A percentile compares a stretch with the other conserved stretches of the same genome.
Conservation (phyloP, 2,888 invertebrate species). For the Stramonita haemastoma region DNA sequence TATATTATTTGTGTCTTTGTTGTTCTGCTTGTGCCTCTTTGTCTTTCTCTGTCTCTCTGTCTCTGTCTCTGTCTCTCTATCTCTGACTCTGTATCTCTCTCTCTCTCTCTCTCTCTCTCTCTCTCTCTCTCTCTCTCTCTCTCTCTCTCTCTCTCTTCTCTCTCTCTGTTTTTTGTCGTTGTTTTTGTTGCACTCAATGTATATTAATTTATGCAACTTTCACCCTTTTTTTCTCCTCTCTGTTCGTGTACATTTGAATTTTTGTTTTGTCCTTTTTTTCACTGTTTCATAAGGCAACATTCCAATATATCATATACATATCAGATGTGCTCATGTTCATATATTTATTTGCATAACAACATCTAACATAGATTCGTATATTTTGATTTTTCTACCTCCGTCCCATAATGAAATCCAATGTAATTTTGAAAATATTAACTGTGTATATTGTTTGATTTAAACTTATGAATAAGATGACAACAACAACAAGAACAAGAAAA, state of each 20-base stretch:
- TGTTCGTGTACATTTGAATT: background rate
- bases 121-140: constrained; percentile 22
- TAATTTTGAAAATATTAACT: background rate
- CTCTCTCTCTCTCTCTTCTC: background rate
- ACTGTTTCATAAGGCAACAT: background rate
- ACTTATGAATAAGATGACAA: background rate
- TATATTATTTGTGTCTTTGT: background rate
- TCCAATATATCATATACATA: constrained; percentile 7
- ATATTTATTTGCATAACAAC: background rate
- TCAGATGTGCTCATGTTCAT: background rate
- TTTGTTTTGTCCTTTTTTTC: background rate
- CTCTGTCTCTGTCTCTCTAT: background rate
- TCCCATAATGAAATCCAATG: constrained; percentile 10
- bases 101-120: constrained; percentile 21
- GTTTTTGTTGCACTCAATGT: no score
- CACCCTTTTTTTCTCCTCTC: background rate
- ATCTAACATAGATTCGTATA: background rate
- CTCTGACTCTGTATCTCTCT: constrained; percentile 4
- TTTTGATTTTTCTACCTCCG: constrained; percentile 24
- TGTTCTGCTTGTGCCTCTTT: background rate
- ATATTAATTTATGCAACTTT: background rate
- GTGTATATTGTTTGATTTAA: background rate
- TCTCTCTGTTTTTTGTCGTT: background rate
- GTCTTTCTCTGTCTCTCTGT: background rate
- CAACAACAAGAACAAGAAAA: background rate